Evolutionary conservation across 2,888 invertebrate species (phyloP).

Genomic region (Macrosiphum euphorbiae): DNA sequence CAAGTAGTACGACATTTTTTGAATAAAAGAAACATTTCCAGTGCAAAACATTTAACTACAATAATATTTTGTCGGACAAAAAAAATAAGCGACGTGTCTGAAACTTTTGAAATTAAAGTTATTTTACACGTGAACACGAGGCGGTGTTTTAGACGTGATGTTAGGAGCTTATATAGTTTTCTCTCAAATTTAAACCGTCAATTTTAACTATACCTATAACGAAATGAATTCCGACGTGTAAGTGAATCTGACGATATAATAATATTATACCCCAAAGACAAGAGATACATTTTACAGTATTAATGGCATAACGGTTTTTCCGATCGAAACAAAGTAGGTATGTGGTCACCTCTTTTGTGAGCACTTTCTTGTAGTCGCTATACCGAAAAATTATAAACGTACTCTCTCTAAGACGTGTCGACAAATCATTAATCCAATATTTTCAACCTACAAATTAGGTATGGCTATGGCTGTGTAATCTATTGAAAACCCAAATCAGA

Average conservation of each 20-base stretch:
- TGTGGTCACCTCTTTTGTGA: background rate
- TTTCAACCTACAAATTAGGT: background rate
- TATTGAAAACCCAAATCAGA: background rate
- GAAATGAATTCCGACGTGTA: background rate
- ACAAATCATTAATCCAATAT: background rate
- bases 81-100: conserved; percentile 38
- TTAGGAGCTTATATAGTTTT: background rate
- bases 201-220: background rate
- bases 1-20: conserved; percentile 34
- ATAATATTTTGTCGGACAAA: conserved; percentile 19
- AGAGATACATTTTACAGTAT: background rate
- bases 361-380: background rate
- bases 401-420: background rate
- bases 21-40: conserved; percentile 25
- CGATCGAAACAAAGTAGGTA: background rate
- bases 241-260: background rate
- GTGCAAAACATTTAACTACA: conserved; percentile 19
- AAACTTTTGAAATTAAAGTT: conserved; percentile 53
- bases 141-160: background rate
- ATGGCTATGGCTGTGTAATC: background rate
- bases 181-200: conserved; percentile 3
- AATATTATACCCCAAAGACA: background rate
- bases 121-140: background rate
- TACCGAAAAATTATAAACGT: background rate
- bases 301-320: background rate